A percentile compares a stretch with the other conserved stretches of the same genome.
Evolutionary conservation across 2,797 vertebrate genomes (phyloP).

Genomic region (Oreortyx pictus): DNA sequence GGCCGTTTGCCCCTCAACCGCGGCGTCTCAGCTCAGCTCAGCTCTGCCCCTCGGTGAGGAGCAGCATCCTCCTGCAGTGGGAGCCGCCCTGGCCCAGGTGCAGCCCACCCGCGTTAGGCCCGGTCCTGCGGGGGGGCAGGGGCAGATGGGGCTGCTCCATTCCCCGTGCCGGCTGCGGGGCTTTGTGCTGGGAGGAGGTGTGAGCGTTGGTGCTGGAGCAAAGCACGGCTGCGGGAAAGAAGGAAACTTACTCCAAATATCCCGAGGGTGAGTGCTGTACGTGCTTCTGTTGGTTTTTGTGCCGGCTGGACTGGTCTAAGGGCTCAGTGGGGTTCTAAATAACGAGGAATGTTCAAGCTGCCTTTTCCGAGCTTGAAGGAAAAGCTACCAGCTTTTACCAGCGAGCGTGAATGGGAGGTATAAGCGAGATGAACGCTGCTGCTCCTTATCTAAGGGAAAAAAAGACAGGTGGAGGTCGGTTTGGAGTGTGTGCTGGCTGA

Average conservation of each 20-base stretch:
- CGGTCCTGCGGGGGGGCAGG: neutral
- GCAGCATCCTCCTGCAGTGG: neutral
- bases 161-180: rapidly evolving
- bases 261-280: neutral
- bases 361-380: neutral
- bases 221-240: rapidly evolving
- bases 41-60: neutral
- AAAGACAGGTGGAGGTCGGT: neutral
- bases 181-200: rapidly evolving
- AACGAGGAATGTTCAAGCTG: neutral
- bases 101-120: neutral
- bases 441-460: too few relatives aligned
- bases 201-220: too few relatives aligned
- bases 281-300: rapidly evolving
- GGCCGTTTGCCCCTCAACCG: too few relatives aligned
- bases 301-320: rapidly evolving
- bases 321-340: neutral
- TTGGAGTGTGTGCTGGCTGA: neutral
- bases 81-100: neutral
- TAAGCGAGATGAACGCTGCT: rapidly evolving
- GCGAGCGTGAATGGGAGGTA: rapidly evolving
- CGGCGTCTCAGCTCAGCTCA: neutral
- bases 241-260: rapidly evolving
- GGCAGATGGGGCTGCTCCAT: rapidly evolving
- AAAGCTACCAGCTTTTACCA: rapidly evolving